These are phyloP conservation scores for Sminthurinus signatus DNA, from an alignment of 1,140 invertebrate species.

Conservation along the genomic window DNA sequence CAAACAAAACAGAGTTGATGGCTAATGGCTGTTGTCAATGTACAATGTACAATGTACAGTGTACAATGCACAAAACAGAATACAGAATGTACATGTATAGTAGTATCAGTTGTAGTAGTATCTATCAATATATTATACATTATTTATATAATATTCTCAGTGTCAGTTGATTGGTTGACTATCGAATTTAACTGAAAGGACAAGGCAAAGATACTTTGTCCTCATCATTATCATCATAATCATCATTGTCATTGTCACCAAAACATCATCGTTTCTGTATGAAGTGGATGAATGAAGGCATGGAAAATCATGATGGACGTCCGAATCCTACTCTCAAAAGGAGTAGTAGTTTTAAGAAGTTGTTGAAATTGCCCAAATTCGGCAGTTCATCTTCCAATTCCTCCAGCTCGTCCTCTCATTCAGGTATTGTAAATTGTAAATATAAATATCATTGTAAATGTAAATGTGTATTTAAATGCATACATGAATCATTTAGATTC, in stretches of 20 bases:
- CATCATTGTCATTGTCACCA: neutral
- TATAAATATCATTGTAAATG: too few species aligned
- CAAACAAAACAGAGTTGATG: too few species aligned
- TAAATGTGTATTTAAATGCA: too few species aligned
- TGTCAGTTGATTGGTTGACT: neutral
- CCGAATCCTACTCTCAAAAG: slow-evolving; percentile 48
- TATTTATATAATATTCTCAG: neutral
- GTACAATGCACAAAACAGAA: too few species aligned
- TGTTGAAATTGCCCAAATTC: slow-evolving; percentile 55
- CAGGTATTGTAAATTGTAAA: too few species aligned
- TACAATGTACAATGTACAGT: too few species aligned
- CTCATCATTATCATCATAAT: neutral
- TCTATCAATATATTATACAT: neutral
- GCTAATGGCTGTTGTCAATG: too few species aligned
- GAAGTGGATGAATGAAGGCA: slow-evolving; percentile 40
- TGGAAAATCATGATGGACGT: slow-evolving; percentile 44
- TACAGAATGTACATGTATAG: too few species aligned
- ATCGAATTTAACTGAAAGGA: neutral
- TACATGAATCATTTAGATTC: too few species aligned
- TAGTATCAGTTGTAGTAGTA: neutral
- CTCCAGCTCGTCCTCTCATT: neutral
- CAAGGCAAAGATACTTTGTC: neutral
- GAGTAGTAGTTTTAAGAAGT: slow-evolving; percentile 56
- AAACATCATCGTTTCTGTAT: slow-evolving; percentile 10
- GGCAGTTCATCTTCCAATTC: slow-evolving; percentile 39